A percentile compares a stretch with the other conserved stretches of the same genome.
Conservation (phyloP, 2,888 invertebrate species). For the Tetranychus truncatus region DNA sequence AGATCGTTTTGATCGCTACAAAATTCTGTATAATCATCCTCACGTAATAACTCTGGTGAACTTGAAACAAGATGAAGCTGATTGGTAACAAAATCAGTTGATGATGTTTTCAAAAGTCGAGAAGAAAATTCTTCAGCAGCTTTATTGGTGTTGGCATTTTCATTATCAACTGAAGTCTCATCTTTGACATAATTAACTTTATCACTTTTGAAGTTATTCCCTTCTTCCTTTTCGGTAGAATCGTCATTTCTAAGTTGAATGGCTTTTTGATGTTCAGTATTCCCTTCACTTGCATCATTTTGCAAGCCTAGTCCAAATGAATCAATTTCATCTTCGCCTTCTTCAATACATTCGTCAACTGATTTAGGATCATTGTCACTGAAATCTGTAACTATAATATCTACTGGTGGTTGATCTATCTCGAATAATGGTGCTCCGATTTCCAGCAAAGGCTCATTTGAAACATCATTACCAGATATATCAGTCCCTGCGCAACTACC, state of each 20-base stretch:
- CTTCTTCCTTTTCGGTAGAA: background rate
- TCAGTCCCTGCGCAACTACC: slow-evolving; percentile 21
- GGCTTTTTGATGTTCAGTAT: background rate
- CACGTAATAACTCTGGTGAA: slow-evolving; percentile 21
- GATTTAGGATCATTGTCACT: slow-evolving; percentile 12
- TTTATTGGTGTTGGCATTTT: background rate
- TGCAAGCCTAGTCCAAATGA: background rate
- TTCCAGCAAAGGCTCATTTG: background rate
- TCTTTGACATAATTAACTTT: background rate
- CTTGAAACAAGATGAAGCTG: slow-evolving; percentile 21
- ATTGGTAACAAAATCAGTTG: background rate
- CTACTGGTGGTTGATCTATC: slow-evolving; percentile 12
- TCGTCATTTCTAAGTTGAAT: background rate
- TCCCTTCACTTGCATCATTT: background rate
- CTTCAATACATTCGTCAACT: slow-evolving; percentile 3
- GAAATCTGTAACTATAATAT: slow-evolving; percentile 22
- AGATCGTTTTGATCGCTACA: background rate
- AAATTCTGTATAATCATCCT: slow-evolving; percentile 7
- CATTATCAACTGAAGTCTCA: background rate
- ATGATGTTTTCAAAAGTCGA: background rate
- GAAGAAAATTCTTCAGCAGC: background rate
- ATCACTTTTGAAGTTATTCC: background rate
- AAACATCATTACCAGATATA: slow-evolving; percentile 5
- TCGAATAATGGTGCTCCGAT: background rate
- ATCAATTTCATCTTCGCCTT: background rate